Conservation (phyloP, 2,113 vertebrate genomes). For the Tragelaphus imberbis region DNA sequence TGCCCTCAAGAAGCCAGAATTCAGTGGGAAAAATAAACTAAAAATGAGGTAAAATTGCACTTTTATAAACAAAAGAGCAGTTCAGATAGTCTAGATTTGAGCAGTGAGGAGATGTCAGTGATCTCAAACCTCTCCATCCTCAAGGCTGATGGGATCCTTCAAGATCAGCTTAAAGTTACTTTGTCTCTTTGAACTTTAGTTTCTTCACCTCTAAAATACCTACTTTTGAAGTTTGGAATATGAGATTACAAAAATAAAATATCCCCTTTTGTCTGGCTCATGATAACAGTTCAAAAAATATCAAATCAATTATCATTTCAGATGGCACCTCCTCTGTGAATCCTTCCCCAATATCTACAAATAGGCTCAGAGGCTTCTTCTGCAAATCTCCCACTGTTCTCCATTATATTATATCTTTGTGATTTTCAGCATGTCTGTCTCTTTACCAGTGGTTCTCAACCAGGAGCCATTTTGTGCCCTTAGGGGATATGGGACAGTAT, state of each 20-base stretch:
- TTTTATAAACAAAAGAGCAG: not conserved
- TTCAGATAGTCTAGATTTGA: not conserved
- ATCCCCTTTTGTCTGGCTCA: not conserved
- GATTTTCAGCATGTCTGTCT: not conserved
- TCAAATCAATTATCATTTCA: slow-evolving; percentile 5
- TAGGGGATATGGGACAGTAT: not conserved
- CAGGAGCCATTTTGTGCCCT: not conserved
- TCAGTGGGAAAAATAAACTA: not conserved
- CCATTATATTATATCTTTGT: no score
- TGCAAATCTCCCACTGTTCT: not conserved
- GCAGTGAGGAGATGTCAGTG: not conserved
- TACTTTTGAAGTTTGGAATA: not conserved
- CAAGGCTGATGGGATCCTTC: not conserved
- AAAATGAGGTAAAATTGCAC: not conserved
- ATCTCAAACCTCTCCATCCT: not conserved
- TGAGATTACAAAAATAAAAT: not conserved
- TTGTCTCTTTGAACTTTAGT: not conserved
- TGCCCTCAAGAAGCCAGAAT: not conserved
- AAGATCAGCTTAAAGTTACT: not conserved
- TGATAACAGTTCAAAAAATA: slow-evolving; percentile 3
- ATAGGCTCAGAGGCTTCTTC: not conserved
- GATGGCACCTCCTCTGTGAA: not conserved
- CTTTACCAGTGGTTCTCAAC: not conserved
- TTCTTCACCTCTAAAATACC: slow-evolving; percentile 2
- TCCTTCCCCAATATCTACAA: not conserved